Conservation (phyloP, 2,113 vertebrate genomes). For the Sorex fumeus region DNA sequence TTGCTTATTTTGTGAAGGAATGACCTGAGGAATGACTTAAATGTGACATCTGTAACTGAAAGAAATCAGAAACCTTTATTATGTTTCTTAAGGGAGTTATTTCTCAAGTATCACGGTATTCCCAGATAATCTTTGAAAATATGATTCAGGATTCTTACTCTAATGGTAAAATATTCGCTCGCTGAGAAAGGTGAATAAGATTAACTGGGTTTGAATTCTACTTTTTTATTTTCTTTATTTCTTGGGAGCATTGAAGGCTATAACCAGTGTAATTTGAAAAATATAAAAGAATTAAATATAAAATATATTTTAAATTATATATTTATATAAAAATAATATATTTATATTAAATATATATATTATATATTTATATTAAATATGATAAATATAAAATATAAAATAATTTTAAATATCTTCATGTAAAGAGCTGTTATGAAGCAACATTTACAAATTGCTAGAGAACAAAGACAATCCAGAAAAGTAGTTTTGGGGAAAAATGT, state of each 20-base stretch:
- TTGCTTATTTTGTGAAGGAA: background rate
- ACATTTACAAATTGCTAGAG: slow-evolving; percentile 5
- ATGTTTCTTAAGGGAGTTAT: slow-evolving; percentile 12
- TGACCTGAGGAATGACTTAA: slow-evolving; percentile 5
- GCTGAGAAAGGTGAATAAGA: slow-evolving; percentile 6
- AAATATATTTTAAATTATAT: slow-evolving; percentile 56
- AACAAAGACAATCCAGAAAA: slow-evolving; percentile 17
- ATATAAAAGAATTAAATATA: too few relatives aligned
- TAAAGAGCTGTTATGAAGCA: slow-evolving; percentile 29
- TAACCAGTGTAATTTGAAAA: slow-evolving; percentile 35
- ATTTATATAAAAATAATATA: too few relatives aligned
- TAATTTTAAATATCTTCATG: slow-evolving; percentile 39
- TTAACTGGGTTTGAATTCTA: slow-evolving; percentile 46
- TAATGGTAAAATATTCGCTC: slow-evolving; percentile 15
- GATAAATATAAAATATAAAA: slow-evolving; percentile 38
- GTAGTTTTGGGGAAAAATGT: background rate
- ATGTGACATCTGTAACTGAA: background rate
- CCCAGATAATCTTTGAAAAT: slow-evolving; percentile 32
- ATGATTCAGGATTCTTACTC: slow-evolving; percentile 12
- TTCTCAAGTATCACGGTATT: slow-evolving; percentile 28
- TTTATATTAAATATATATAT: too few relatives aligned
- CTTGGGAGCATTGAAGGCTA: slow-evolving; percentile 32
- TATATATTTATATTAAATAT: too few relatives aligned
- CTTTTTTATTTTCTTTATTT: background rate
- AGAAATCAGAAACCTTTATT: background rate